Evolutionary conservation across 2,113 vertebrate genomes (phyloP).

Genomic region (Lichenostomus cassidix): DNA sequence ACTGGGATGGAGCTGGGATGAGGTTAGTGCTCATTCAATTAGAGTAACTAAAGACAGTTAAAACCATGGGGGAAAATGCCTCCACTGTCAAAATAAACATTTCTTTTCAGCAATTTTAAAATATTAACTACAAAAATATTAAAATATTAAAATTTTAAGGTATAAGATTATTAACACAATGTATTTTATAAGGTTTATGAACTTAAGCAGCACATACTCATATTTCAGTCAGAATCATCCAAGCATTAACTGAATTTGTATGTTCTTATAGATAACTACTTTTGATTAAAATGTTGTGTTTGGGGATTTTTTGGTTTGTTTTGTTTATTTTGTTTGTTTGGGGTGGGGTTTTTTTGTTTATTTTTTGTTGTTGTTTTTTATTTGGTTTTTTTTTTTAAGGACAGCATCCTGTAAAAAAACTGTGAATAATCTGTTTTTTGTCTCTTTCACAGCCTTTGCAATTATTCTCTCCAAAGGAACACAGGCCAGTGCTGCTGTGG

Average conservation of each 20-base stretch:
- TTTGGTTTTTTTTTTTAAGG: background rate
- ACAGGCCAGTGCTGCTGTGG: background rate
- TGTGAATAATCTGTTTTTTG: background rate
- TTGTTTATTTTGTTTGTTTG: no score
- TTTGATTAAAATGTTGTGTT: background rate
- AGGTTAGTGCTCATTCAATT: background rate
- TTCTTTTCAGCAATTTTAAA: background rate
- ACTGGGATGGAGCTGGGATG: background rate
- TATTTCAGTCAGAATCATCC: background rate
- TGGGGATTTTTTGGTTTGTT: no score
- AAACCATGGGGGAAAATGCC: background rate
- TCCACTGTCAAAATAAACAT: background rate
- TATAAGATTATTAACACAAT: background rate
- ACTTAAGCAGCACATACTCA: background rate
- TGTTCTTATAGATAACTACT: background rate
- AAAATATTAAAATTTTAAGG: background rate
- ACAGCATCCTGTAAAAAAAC: background rate
- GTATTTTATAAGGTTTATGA: background rate
- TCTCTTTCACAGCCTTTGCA: background rate
- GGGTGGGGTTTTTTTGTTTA: no score
- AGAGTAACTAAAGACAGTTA: background rate
- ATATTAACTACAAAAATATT: background rate
- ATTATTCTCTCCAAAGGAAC: background rate
- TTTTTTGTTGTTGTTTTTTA: no score
- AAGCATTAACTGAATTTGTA: background rate